Evolutionary conservation across 1,140 invertebrate species (phyloP).

Genomic region (Papilio xuthus): DNA sequence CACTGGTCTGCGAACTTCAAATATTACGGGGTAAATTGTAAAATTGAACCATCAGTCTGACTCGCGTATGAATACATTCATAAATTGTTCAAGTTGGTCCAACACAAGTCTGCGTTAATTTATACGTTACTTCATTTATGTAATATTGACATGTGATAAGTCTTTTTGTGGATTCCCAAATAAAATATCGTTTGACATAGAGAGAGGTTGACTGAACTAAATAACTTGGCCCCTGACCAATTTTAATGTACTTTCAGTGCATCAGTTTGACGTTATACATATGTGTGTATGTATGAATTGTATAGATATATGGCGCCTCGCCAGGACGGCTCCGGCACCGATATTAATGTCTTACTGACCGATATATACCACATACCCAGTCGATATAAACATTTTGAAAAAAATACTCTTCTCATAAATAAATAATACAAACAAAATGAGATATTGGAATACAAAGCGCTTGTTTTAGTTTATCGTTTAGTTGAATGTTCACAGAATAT

Average conservation of each 20-base stretch:
- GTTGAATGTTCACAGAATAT: too few species aligned
- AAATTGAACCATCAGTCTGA: neutral
- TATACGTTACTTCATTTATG: neutral
- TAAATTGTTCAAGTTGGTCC: neutral
- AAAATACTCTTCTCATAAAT: neutral
- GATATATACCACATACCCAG: neutral
- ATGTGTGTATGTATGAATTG: neutral
- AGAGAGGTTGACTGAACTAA: neutral
- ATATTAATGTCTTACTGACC: conserved; percentile 1
- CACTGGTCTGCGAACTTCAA: neutral
- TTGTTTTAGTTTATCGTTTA: neutral
- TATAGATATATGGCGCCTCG: conserved; percentile 1
- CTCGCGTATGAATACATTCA: neutral
- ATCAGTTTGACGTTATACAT: neutral
- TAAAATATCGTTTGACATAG: too few species aligned
- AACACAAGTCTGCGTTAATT: neutral
- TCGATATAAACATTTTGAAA: neutral
- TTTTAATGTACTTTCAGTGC: conserved; percentile 22
- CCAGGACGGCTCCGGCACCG: neutral
- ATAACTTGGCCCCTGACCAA: conserved; percentile 1
- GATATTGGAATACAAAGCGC: neutral
- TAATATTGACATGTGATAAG: neutral
- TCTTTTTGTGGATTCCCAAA: too few species aligned
- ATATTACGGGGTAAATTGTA: neutral
- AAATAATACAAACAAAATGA: neutral